Conservation (phyloP, 2,113 vertebrate genomes). For the Seriola quinqueradiata region DNA sequence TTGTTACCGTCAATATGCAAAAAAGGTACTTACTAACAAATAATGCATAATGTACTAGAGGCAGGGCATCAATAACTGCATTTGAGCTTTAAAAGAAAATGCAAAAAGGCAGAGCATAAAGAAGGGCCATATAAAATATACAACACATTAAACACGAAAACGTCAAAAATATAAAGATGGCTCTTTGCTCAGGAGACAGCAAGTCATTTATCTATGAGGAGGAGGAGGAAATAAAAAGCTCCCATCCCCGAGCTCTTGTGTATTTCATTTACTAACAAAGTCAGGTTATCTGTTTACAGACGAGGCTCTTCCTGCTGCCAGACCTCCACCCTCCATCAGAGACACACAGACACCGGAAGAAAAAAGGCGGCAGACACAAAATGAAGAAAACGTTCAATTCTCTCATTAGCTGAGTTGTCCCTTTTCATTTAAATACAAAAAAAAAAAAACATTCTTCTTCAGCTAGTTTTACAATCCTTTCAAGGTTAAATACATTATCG, state of each 20-base stretch:
- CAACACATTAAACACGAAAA: conserved; percentile 87
- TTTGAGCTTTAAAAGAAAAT: conserved; percentile 96
- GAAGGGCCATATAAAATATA: conserved; percentile 82
- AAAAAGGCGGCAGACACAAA: conserved; percentile 16
- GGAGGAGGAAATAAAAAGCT: conserved; percentile 82
- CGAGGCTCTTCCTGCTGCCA: conserved; percentile 67
- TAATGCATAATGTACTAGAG: conserved; percentile 98
- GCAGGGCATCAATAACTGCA: conserved; percentile 94
- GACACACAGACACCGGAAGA: conserved; percentile 36
- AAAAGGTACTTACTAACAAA: conserved; percentile 99
- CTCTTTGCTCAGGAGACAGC: conserved; percentile 82
- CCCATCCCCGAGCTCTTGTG: conserved; percentile 70
- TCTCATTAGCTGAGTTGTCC: conserved; percentile 23
- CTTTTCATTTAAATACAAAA: conserved; percentile 3
- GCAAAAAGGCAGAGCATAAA: conserved; percentile 85
- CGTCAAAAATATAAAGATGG: conserved; percentile 88
- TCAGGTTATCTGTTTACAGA: conserved; percentile 81
- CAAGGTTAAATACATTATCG: background rate
- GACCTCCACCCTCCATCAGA: conserved; percentile 60
- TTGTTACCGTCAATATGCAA: conserved; percentile 99
- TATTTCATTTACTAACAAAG: conserved; percentile 85
- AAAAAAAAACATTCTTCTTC: background rate
- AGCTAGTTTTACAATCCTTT: background rate
- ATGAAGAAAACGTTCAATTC: conserved; percentile 16
- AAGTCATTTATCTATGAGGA: conserved; percentile 84